Conservation (phyloP, 2,113 vertebrate genomes). For the Martes martes region DNA sequence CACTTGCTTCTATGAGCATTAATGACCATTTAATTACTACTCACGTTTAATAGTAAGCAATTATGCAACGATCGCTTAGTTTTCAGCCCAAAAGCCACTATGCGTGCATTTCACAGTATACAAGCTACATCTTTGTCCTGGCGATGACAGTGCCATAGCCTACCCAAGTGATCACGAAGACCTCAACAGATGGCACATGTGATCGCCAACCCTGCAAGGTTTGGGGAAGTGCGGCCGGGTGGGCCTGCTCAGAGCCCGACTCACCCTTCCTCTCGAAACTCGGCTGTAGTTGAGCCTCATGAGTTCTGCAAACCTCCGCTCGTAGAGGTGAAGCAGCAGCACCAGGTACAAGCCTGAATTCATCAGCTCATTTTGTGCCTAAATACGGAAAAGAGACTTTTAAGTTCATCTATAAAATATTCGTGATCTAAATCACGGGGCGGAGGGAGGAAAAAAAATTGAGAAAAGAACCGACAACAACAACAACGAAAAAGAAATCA, state of each 20-base stretch:
- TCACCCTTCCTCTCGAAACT: slow-evolving; percentile 41
- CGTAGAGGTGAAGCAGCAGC: slow-evolving; percentile 71
- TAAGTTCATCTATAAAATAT: neutral
- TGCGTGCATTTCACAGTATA: neutral
- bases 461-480: neutral
- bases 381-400: neutral
- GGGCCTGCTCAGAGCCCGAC: neutral
- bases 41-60: neutral
- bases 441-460: neutral
- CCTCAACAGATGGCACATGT: neutral
- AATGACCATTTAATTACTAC: neutral
- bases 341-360: slow-evolving; percentile 63
- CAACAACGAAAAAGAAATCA: neutral
- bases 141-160: neutral
- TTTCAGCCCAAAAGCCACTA: neutral
- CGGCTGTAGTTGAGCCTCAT: slow-evolving; percentile 15
- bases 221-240: accelerated
- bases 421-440: neutral
- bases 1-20: neutral
- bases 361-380: slow-evolving; percentile 63
- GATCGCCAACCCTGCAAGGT: accelerated
- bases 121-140: neutral
- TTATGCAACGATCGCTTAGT: neutral
- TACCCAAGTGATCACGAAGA: neutral
- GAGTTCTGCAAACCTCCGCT: slow-evolving; percentile 73